Conservation (phyloP, 1,140 invertebrate species). For the Episyrphus balteatus region DNA sequence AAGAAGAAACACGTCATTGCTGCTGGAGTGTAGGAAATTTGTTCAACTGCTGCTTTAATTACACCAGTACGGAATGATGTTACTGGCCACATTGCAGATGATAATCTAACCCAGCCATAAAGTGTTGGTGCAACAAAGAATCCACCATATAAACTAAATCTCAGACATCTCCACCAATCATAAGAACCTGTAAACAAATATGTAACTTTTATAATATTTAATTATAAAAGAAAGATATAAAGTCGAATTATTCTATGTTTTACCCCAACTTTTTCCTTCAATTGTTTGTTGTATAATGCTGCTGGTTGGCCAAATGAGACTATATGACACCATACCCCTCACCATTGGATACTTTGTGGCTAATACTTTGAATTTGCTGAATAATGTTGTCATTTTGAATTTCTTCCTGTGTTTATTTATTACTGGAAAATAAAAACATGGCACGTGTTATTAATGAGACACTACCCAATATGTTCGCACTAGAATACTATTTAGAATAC, state of each 20-base stretch:
- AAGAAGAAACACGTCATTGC: constrained; percentile 75
- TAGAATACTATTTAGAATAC: too few species aligned
- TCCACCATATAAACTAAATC: constrained; percentile 61
- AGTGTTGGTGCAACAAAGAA: constrained; percentile 61
- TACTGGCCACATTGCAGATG: constrained; percentile 51
- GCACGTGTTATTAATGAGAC: too few species aligned
- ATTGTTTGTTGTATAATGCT: constrained; percentile 51
- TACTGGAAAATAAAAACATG: too few species aligned
- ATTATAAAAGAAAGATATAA: too few species aligned
- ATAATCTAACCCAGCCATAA: constrained; percentile 52
- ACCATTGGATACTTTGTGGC: constrained; percentile 34
- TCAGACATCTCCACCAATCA: constrained; percentile 45
- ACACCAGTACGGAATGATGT: constrained; percentile 49
- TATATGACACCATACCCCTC: constrained; percentile 65
- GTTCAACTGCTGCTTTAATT: constrained; percentile 66
- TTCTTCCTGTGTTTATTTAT: background rate
- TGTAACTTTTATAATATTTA: background rate
- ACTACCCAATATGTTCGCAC: too few species aligned
- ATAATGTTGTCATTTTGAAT: background rate
- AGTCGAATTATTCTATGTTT: constrained; percentile 3
- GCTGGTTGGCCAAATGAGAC: constrained; percentile 58
- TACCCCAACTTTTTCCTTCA: constrained; percentile 32
- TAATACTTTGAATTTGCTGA: constrained; percentile 23
- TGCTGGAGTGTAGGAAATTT: constrained; percentile 66
- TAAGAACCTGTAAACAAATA: constrained; percentile 30